Evolutionary conservation across 2,113 vertebrate genomes (phyloP), one percentile per base, ranked within the genome.

Genomic region (Psilopsiagon aurifrons): DNA sequence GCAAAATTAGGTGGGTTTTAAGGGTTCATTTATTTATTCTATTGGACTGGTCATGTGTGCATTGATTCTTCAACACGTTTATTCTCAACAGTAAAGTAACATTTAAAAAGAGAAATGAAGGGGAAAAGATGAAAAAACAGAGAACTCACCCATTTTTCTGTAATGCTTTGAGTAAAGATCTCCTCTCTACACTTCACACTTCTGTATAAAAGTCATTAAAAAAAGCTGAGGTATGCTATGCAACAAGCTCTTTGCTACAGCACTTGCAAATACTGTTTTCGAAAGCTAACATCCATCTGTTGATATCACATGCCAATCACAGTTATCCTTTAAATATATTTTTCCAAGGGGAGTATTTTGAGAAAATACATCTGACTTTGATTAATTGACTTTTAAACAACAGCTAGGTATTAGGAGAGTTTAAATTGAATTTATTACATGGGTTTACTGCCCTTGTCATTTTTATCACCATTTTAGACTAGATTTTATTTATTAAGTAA

Each of bases 381-480:
- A 88, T 55, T 94, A 92, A 88, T 81, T 93, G 79, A 80, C 88
- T 95, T 93, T 86, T 90, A 60, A 47, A 86, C 55, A 88, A 68
- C 55, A 84, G 41, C n/a, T 68, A 88, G 62, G 79, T 81, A 93
- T 80, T 94, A 90, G 28, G 35, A 82, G 57, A 84, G 19, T 82
- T 95, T 87, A 95, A 95, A 92, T 63, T 91, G 66, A 86, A 86
- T 24, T 24, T 60, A 94, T 93, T 95, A 90, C 67, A 68, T 75
- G 57, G 60, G 55, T 94, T 97, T 95, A 97, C 44, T 90, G 35
- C 46, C 46, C 68, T 78, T 95, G 85, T 93, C 51, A 92, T 94
- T 94, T 95, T 95, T 95, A 93, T 96, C 27, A 27, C 12, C 13
- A 35, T 92, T 83, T 86, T 71, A 88, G 76, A 86, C 10, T 31